These are phyloP conservation scores for Enchytraeus crypticus DNA, from an alignment of 2,888 invertebrate species.

Conservation along the genomic window DNA sequence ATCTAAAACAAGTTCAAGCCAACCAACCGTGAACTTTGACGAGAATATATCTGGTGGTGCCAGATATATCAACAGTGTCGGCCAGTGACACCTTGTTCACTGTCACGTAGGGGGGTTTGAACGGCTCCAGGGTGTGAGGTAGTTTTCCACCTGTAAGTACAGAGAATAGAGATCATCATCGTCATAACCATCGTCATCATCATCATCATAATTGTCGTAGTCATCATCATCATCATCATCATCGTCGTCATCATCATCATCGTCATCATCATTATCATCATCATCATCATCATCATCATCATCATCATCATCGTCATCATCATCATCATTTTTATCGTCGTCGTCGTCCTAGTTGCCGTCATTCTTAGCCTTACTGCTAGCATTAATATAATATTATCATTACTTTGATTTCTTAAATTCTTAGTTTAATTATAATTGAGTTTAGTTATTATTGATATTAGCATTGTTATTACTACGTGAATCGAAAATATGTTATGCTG, in stretches of 20 bases:
- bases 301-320: not conserved
- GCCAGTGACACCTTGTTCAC: slow-evolving; percentile 27
- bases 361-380: too few species aligned
- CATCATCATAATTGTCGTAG: too few species aligned
- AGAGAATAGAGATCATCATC: not conserved
- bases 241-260: slow-evolving; percentile 2
- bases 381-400: not conserved
- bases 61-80: slow-evolving; percentile 22
- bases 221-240: not conserved
- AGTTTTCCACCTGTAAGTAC: slow-evolving; percentile 15
- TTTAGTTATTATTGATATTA: not conserved
- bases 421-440: not conserved
- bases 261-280: slow-evolving; percentile 3
- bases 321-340: too few species aligned
- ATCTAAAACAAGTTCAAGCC: too few species aligned
- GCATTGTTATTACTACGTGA: too few species aligned
- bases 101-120: slow-evolving; percentile 28
- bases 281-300: slow-evolving; percentile 4
- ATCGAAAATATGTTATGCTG: too few species aligned
- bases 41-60: slow-evolving; percentile 37
- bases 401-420: too few species aligned
- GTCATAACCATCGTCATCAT: too few species aligned
- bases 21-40: slow-evolving; percentile 47
- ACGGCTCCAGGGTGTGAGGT: slow-evolving; percentile 23
- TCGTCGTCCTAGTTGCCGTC: too few species aligned